phyloP scores from a whole-genome alignment of 2,113 vertebrate species.

The Syngnathoides biaculeatus region DNA sequence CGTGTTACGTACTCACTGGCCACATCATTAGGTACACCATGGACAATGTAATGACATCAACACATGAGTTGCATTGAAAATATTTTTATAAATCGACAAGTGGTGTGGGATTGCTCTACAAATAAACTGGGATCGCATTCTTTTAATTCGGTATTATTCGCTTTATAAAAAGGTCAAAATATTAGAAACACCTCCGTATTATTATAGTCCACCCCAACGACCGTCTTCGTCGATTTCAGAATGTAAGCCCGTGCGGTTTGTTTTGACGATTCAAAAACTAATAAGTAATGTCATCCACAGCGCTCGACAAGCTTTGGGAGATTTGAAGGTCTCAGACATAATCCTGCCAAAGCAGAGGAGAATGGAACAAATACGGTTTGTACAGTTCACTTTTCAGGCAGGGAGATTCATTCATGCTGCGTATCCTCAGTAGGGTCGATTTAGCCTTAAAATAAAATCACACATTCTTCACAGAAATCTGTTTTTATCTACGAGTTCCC shows the following conservation, averaged over 20 bases:
- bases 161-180: not conserved
- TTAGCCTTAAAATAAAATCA: not conserved
- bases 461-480: not conserved
- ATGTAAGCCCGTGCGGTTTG: too few species aligned
- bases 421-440: too few species aligned
- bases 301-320: constrained; percentile 86
- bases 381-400: constrained; percentile 7
- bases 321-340: constrained; percentile 79
- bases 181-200: not conserved
- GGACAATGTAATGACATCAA: not conserved
- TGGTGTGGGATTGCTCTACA: not conserved
- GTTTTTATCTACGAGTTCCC: too few species aligned
- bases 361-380: constrained; percentile 68
- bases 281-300: constrained; percentile 61
- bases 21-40: not conserved
- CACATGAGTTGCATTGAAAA: not conserved
- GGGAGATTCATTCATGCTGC: too few species aligned
- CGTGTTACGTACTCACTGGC: not conserved
- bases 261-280: not conserved
- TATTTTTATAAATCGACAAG: too few species aligned
- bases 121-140: not conserved
- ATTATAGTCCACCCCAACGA: not conserved
- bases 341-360: constrained; percentile 73
- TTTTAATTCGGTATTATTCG: not conserved
- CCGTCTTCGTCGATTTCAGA: not conserved